phyloP scores from a whole-genome alignment of 2,797 vertebrate species.

The Melanotaenia maccullochi region DNA sequence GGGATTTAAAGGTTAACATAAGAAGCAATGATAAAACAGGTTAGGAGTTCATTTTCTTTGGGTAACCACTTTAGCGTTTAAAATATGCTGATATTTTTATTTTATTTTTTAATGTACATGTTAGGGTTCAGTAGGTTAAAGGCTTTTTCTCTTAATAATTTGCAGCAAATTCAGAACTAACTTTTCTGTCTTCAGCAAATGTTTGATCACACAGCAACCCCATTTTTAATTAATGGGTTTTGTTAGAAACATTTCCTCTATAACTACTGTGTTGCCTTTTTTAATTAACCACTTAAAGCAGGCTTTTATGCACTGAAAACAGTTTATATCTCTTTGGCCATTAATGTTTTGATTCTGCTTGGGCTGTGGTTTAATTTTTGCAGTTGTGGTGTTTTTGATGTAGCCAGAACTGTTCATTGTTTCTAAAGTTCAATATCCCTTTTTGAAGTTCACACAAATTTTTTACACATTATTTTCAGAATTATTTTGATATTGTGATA shows the following conservation, averaged over 20 bases:
- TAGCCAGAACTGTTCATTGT: background rate
- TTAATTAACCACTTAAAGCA: conserved; percentile 65
- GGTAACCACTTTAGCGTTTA: conserved; percentile 27
- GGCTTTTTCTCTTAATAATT: background rate
- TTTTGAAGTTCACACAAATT: conserved; percentile 2
- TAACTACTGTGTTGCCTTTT: conserved; percentile 61
- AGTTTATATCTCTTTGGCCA: conserved; percentile 15
- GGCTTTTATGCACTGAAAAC: conserved; percentile 63
- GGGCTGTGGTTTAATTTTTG: conserved; percentile 22
- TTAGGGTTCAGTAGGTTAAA: conserved; percentile 16
- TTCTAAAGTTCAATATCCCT: conserved; percentile 7
- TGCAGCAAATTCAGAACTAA: conserved; percentile 10
- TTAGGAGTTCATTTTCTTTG: background rate
- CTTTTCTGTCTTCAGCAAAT: background rate
- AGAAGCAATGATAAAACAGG: conserved; percentile 11
- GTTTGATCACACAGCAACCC: conserved; percentile 13
- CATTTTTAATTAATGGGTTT: conserved; percentile 16
- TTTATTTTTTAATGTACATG: conserved; percentile 9
- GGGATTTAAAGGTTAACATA: conserved; percentile 14
- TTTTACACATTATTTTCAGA: conserved; percentile 18
- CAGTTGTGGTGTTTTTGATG: conserved; percentile 14
- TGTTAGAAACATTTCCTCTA: conserved; percentile 5
- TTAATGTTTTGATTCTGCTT: conserved; percentile 27
- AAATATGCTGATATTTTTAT: background rate
- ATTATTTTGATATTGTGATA: conserved; percentile 13